phyloP scores from a whole-genome alignment of 2,888 invertebrate species.

The Pterostichus niger region DNA sequence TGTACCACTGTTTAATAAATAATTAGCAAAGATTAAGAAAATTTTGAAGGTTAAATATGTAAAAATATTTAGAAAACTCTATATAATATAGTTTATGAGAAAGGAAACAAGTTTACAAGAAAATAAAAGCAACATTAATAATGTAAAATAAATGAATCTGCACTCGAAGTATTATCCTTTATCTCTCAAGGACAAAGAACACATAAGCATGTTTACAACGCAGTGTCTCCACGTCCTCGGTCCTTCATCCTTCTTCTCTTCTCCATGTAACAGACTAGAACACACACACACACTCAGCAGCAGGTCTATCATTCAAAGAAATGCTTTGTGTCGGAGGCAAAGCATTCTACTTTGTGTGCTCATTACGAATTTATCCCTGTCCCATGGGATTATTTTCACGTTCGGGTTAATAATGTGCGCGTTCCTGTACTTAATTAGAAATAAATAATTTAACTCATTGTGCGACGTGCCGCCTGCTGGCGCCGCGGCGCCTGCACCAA shows the following conservation, averaged over 20 bases:
- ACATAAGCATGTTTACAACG: constrained; percentile 17
- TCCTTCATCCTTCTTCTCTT: background rate
- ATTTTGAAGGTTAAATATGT: too few species aligned
- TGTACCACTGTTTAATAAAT: too few species aligned
- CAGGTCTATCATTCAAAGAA: constrained; percentile 56
- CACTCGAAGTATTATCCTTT: background rate
- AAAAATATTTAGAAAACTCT: too few species aligned
- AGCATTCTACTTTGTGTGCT: constrained; percentile 55
- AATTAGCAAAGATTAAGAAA: too few species aligned
- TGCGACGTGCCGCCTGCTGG: background rate
- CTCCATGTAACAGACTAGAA: background rate
- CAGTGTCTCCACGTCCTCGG: constrained; percentile 2
- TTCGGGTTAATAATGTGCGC: constrained; percentile 50
- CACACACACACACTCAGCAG: background rate
- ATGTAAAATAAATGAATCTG: constrained; percentile 13
- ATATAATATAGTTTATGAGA: too few species aligned
- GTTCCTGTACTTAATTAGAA: constrained; percentile 61
- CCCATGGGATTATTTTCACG: constrained; percentile 59
- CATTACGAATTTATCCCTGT: constrained; percentile 53
- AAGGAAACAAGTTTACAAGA: too few species aligned
- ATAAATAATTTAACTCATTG: constrained; percentile 58
- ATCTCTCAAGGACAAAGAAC: constrained; percentile 20
- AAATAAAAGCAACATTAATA: background rate
- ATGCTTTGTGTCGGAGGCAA: constrained; percentile 48
- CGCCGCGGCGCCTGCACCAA: background rate